phyloP scores from a whole-genome alignment of 2,113 vertebrate species.

The Pyrgilauda ruficollis region DNA sequence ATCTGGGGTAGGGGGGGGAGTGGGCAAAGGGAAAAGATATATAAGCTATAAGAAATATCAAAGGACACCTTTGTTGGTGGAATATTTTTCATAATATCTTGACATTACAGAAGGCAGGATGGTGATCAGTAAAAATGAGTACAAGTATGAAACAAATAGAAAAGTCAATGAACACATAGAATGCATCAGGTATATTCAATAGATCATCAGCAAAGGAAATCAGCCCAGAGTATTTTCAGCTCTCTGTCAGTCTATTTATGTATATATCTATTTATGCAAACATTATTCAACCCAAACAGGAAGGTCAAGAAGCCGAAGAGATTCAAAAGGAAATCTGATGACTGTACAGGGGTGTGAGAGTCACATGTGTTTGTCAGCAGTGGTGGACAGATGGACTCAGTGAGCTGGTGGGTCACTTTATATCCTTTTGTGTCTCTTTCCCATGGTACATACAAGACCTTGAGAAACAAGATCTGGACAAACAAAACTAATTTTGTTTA shows the following conservation, averaged over 20 bases:
- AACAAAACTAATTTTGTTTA: not conserved
- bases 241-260: conserved; percentile 2
- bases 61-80: conserved; percentile 22
- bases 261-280: conserved; percentile 13
- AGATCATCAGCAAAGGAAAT: conserved; percentile 50
- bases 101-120: conserved; percentile 27
- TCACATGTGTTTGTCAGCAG: accelerated
- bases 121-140: conserved; percentile 58
- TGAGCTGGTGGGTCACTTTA: not conserved
- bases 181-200: conserved; percentile 45
- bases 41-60: not conserved
- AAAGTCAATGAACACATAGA: conserved; percentile 57
- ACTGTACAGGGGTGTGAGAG: not conserved
- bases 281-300: not conserved
- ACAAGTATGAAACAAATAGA: conserved; percentile 59
- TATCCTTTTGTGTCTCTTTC: not conserved
- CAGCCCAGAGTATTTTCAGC: not conserved
- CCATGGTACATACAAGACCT: not conserved
- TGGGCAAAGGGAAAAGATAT: not conserved
- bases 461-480: not conserved
- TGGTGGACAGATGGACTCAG: not conserved
- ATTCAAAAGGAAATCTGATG: not conserved
- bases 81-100: conserved; percentile 53
- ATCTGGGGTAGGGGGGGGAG: accelerated
- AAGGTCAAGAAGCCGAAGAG: not conserved